Percentiles rank a stretch among this genome's conserved stretches.
phyloP scores from a whole-genome alignment of 2,888 invertebrate species.

The Drosophila tanythrix region DNA sequence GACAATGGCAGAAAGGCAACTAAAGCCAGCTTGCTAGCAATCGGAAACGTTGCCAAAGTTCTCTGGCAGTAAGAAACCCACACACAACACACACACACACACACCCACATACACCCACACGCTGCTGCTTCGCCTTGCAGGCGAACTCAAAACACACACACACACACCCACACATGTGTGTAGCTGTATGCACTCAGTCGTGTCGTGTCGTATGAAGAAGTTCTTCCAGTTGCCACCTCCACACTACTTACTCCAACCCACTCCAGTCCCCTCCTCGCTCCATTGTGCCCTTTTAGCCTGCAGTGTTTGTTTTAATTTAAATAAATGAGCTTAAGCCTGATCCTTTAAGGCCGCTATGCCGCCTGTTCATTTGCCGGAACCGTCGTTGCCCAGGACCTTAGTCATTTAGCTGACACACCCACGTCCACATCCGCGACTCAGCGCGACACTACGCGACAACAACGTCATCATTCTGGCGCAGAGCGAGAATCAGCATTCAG shows the following conservation, averaged over 20 bases:
- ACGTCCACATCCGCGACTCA: constrained; percentile 17
- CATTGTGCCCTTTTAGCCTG: constrained; percentile 62
- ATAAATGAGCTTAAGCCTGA: constrained; percentile 83
- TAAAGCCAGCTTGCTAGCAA: constrained; percentile 58
- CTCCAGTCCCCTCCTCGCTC: background rate
- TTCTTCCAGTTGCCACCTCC: background rate
- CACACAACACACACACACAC: constrained; percentile 29
- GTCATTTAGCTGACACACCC: constrained; percentile 55
- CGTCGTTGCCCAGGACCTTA: constrained; percentile 33
- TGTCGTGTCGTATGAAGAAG: constrained; percentile 29
- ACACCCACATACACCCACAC: constrained; percentile 32
- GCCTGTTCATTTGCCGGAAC: constrained; percentile 52
- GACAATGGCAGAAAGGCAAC: constrained; percentile 49
- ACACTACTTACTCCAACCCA: background rate
- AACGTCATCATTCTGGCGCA: constrained; percentile 36
- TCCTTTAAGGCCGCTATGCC: constrained; percentile 71
- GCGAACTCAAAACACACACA: constrained; percentile 40
- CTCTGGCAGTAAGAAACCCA: constrained; percentile 37
- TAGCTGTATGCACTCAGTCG: constrained; percentile 48
- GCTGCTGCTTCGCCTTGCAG: constrained; percentile 39
- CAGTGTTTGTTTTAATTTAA: constrained; percentile 83
- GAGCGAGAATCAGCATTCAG: constrained; percentile 61
- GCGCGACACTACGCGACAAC: constrained; percentile 25
- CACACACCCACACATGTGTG: constrained; percentile 27
- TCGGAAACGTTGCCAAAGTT: constrained; percentile 82